Evolutionary conservation across 2,113 vertebrate genomes (phyloP).

Genomic region (Halichoeres trimaculatus): DNA sequence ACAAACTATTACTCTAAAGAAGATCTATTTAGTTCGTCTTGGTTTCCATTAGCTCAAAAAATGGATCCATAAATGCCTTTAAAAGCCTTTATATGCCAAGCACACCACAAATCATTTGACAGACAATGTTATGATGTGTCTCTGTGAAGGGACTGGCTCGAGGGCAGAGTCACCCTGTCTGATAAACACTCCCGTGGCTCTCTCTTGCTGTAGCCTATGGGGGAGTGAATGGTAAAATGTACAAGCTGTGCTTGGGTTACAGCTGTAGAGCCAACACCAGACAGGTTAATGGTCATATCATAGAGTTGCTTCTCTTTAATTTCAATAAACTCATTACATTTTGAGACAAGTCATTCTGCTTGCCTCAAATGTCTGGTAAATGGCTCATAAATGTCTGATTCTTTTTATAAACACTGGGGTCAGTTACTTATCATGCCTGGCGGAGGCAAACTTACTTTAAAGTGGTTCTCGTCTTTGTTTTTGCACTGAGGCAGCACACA

Average conservation of each 20-base stretch:
- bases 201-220: conserved; percentile 45
- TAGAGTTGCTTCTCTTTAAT: conserved; percentile 74
- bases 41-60: conserved; percentile 70
- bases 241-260: conserved; percentile 66
- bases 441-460: conserved; percentile 81
- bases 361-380: conserved; percentile 75
- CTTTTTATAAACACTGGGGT: conserved; percentile 92
- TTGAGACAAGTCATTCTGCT: conserved; percentile 67
- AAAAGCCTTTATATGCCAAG: conserved; percentile 62
- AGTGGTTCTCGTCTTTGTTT: conserved; percentile 82
- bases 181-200: conserved; percentile 77
- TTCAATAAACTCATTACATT: conserved; percentile 81
- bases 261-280: conserved; percentile 57
- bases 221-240: conserved; percentile 61
- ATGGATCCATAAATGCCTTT: conserved; percentile 71
- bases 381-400: conserved; percentile 84
- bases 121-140: conserved; percentile 77
- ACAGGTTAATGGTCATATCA: conserved; percentile 80
- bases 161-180: conserved; percentile 70
- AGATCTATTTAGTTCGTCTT: conserved; percentile 35
- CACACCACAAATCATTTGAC: conserved; percentile 66
- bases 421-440: conserved; percentile 92
- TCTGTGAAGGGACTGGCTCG: conserved; percentile 56
- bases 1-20: conserved; percentile 64
- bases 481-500: conserved; percentile 83